phyloP scores from a whole-genome alignment of 2,797 vertebrate genomes.

The Squalus acanthias region DNA sequence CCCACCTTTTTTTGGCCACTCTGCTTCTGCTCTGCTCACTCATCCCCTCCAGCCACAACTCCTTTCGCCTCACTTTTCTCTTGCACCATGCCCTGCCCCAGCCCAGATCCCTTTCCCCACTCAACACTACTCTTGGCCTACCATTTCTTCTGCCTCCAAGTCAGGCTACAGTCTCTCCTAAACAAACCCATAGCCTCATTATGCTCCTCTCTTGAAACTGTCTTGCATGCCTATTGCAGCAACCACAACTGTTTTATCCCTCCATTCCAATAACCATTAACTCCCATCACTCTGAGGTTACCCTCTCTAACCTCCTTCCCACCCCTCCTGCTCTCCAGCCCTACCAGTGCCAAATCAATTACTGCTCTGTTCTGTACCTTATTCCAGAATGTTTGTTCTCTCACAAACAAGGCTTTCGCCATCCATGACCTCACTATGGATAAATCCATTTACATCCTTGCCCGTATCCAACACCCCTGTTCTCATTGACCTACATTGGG shows the following conservation, averaged over 20 bases:
- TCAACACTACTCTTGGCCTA: background rate
- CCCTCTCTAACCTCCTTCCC: background rate
- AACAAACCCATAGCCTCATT: background rate
- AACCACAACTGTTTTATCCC: background rate
- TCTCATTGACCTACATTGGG: background rate
- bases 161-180: background rate
- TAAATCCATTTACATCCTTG: background rate
- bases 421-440: background rate
- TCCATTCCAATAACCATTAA: background rate
- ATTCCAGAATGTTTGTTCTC: background rate
- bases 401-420: background rate
- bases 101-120: background rate
- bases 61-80: background rate
- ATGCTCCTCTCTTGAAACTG: background rate
- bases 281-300: background rate
- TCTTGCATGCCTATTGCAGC: background rate
- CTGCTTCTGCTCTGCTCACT: background rate
- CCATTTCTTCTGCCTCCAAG: background rate
- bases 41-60: background rate
- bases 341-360: background rate
- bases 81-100: no score
- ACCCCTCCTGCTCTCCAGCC: background rate
- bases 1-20: background rate
- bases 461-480: background rate
- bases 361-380: background rate